phyloP scores from a whole-genome alignment of 2,113 vertebrate species.

The Columba janthina region DNA sequence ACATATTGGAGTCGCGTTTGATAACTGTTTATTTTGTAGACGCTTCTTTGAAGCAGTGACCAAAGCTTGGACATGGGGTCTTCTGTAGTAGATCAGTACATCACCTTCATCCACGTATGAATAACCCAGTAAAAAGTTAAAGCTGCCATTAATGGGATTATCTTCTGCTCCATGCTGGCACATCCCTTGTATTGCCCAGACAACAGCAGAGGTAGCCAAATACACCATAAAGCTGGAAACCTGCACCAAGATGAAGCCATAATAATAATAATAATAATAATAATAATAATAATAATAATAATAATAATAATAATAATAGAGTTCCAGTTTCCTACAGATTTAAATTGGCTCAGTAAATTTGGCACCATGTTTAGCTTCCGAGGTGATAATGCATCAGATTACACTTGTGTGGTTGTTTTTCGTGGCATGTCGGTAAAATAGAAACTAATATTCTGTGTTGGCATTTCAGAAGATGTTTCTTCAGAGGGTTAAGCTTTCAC shows the following conservation, averaged over 20 bases:
- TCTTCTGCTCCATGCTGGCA: not conserved
- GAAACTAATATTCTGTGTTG: not conserved
- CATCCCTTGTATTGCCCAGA: not conserved
- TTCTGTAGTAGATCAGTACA: not conserved
- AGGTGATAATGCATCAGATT: constrained; percentile 9
- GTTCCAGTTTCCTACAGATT: not conserved
- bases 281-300: not conserved
- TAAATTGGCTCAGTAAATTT: not conserved
- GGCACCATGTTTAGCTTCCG: not conserved
- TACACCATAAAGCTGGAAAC: not conserved
- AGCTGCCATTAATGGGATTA: not conserved
- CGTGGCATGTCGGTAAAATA: not conserved
- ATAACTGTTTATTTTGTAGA: constrained; percentile 37
- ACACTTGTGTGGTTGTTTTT: not conserved
- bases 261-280: not conserved
- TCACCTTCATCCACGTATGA: not conserved
- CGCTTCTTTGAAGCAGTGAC: not conserved
- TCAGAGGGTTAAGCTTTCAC: not conserved
- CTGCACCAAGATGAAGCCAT: not conserved
- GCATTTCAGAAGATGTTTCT: not conserved
- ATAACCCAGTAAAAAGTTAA: not conserved
- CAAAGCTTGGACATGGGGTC: not conserved
- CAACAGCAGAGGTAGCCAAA: not conserved
- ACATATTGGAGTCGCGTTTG: not conserved
- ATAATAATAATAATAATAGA: not conserved